A percentile compares a stretch with the other conserved stretches of the same genome.
phyloP scores from a whole-genome alignment of 2,113 vertebrate species.

The Perognathus longimembris region DNA sequence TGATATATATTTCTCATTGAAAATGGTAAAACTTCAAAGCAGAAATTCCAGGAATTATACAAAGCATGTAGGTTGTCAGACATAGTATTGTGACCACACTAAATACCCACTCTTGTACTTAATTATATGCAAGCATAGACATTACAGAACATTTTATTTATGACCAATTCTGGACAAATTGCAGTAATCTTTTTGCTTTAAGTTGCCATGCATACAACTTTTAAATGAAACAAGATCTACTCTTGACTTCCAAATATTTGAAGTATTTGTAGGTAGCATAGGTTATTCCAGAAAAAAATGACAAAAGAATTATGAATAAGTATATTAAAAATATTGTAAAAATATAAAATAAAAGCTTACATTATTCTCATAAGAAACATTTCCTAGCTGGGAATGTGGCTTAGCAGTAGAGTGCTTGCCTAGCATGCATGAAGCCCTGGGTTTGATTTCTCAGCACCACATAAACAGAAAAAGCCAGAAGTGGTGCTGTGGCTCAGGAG shows the following conservation, averaged over 20 bases:
- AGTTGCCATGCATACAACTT: neutral
- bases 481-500: too few relatives aligned
- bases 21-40: neutral
- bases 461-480: too few relatives aligned
- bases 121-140: neutral
- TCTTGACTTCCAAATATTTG: neutral
- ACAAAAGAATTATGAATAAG: neutral
- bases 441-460: too few relatives aligned
- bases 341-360: neutral
- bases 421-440: too few relatives aligned
- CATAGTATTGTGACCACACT: neutral
- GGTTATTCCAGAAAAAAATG: neutral
- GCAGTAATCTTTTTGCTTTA: neutral
- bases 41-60: too few relatives aligned
- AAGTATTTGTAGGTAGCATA: neutral
- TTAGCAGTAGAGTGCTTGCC: too few relatives aligned
- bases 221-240: neutral
- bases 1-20: neutral
- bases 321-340: neutral
- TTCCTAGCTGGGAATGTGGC: too few relatives aligned
- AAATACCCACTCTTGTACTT: neutral
- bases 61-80: neutral
- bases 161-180: neutral
- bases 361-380: neutral
- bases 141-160: neutral